phyloP scores from a whole-genome alignment of 2,888 invertebrate genomes.

The Uloborus plumipes region DNA sequence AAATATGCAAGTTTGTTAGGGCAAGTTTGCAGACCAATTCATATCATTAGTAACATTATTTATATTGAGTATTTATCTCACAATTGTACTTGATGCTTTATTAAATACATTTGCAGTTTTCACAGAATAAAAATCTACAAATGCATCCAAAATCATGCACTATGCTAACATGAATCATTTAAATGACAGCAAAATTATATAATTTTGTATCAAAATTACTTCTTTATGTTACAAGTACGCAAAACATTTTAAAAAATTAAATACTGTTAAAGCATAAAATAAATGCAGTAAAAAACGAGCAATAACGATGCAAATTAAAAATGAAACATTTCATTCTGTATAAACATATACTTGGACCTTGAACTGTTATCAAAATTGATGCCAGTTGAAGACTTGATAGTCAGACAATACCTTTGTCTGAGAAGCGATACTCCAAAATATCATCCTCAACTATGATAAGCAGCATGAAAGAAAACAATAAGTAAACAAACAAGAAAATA shows the following conservation, averaged over 20 bases:
- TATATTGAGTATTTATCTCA: no score
- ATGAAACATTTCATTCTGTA: constrained; percentile 34
- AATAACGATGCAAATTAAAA: background rate
- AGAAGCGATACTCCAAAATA: constrained; percentile 64
- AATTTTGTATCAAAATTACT: constrained; percentile 1
- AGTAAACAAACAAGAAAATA: background rate
- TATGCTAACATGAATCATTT: no score
- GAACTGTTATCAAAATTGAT: constrained; percentile 38
- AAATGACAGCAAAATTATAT: no score
- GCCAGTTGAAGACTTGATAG: constrained; percentile 31
- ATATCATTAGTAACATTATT: no score
- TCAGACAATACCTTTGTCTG: constrained; percentile 64
- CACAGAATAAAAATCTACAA: no score
- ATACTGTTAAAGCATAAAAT: background rate
- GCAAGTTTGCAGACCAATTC: no score
- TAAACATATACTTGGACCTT: constrained; percentile 56
- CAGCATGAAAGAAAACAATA: constrained; percentile 59
- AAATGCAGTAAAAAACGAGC: background rate
- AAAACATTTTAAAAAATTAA: background rate
- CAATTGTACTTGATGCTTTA: no score
- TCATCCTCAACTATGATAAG: constrained; percentile 62
- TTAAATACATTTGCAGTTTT: no score
- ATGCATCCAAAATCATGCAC: no score
- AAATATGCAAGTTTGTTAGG: no score
- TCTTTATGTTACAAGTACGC: constrained; percentile 1